Evolutionary conservation across 2,888 invertebrate genomes (phyloP).

Genomic region (Himalopsyche tibetana): DNA sequence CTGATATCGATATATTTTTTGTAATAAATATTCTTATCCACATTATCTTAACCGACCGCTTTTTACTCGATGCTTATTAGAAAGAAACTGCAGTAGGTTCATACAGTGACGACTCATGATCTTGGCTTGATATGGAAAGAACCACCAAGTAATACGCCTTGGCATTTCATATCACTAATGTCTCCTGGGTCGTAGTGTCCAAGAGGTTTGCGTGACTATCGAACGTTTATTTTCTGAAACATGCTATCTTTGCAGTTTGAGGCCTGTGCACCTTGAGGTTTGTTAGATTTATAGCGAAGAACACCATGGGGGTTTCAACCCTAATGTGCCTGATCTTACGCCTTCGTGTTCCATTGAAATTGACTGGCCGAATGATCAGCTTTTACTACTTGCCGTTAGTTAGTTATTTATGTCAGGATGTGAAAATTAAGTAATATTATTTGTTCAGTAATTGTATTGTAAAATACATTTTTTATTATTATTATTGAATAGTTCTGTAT

Average conservation of each 20-base stretch:
- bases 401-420: not conserved
- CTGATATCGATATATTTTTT: too few relatives aligned
- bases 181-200: conserved; percentile 12
- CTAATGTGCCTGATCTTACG: conserved; percentile 16
- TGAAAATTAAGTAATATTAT: too few relatives aligned
- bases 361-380: not conserved
- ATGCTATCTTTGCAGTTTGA: not conserved
- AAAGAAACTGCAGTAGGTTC: not conserved
- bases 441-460: too few relatives aligned
- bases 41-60: not conserved
- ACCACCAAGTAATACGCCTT: not conserved
- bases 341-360: not conserved
- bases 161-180: conserved; percentile 20
- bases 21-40: too few relatives aligned
- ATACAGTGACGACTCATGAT: not conserved
- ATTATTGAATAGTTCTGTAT: too few relatives aligned
- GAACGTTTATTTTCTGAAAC: not conserved
- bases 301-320: not conserved
- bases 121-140: not conserved
- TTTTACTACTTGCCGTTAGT: not conserved
- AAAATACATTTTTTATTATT: too few relatives aligned
- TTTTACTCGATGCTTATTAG: not conserved
- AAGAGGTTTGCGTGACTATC: not conserved
- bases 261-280: not conserved
- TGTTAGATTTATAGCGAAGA: conserved; percentile 1